A percentile compares a stretch with the other conserved stretches of the same genome.
These are phyloP conservation scores for Cyprinodon tularosa DNA, from an alignment of 2,113 vertebrate genomes.

Conservation along the genomic window DNA sequence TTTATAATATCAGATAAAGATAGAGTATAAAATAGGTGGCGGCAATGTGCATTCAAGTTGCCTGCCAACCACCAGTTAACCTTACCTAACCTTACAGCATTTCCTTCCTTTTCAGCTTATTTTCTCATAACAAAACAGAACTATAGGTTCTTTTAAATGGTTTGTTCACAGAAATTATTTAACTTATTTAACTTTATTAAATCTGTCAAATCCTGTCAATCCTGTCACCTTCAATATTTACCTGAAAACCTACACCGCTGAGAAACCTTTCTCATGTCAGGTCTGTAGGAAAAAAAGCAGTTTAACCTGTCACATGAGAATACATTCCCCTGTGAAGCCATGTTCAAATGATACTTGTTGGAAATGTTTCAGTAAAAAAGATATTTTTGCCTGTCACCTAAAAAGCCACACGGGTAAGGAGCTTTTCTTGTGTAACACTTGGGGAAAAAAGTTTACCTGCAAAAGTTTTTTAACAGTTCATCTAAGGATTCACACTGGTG, in stretches of 20 bases:
- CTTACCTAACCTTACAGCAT: too few relatives aligned
- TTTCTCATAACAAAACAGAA: too few relatives aligned
- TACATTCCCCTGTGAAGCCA: neutral
- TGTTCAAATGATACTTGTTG: neutral
- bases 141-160: too few relatives aligned
- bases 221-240: neutral
- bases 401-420: neutral
- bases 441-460: neutral
- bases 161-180: too few relatives aligned
- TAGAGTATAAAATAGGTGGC: too few relatives aligned
- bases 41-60: too few relatives aligned
- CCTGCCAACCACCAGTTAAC: too few relatives aligned
- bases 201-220: too few relatives aligned
- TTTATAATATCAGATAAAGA: too few relatives aligned
- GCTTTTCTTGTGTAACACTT: neutral
- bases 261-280: neutral
- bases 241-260: neutral
- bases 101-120: too few relatives aligned
- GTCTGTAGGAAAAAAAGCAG: neutral
- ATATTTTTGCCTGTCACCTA: neutral
- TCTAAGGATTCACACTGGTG: neutral
- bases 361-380: neutral
- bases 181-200: too few relatives aligned
- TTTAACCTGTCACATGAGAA: neutral
- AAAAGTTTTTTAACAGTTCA: slow-evolving; percentile 1